Evolutionary conservation across 2,888 invertebrate species (phyloP), one percentile per base, ranked within the genome.

Genomic region (Candidula unifasciata): DNA sequence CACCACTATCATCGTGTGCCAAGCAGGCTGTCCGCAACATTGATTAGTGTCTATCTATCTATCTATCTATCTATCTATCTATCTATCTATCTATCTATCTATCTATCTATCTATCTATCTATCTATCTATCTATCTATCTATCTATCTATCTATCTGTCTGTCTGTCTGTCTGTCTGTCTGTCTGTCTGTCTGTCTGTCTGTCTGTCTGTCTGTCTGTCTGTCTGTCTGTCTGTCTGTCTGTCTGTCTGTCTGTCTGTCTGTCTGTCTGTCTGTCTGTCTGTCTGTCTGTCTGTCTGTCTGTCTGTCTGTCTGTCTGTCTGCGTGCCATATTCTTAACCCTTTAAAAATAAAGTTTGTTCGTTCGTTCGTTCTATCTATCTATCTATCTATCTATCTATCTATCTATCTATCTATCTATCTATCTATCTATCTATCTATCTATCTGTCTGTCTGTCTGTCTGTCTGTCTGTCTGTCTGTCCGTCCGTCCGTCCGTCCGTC

Each of bases 201-300:
- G 44, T 44, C 44, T 44, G 44, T 44, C 71, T 71, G 71, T 71
- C 30, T 71, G 71, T 71, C 30, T 71, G 10, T 71, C 30, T 71
- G 71, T 71, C 30, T 71, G 71, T 71, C 30, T 71, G 30, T 71
- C 33, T 71, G 30, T 71, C 5, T 71, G 3, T 10, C 33, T 71
- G 30, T 71, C 30, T 71, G 30, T 71, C 5, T 71, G 30, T 71
- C 30, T 71, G 71, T 10, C 33, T 71, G 30, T 71, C 5, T 71
- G 10, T 71, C 30, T 71, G 71, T 71, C 30, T 71, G 71, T 71
- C 30, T 71, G 71, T 71, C 30, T 71, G 71, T 71, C 30, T 71
- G 71, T 71, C 30, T 71, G 71, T 71, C 30, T 71, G 71, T 71
- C 30, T 71, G 71, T 71, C 30, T 71, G 71, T 71, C 30, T 71